Base-by-base conservation (phyloP, 37 sponge, comb jelly and placozoan species). In the Sycon ciliatum region DNA sequence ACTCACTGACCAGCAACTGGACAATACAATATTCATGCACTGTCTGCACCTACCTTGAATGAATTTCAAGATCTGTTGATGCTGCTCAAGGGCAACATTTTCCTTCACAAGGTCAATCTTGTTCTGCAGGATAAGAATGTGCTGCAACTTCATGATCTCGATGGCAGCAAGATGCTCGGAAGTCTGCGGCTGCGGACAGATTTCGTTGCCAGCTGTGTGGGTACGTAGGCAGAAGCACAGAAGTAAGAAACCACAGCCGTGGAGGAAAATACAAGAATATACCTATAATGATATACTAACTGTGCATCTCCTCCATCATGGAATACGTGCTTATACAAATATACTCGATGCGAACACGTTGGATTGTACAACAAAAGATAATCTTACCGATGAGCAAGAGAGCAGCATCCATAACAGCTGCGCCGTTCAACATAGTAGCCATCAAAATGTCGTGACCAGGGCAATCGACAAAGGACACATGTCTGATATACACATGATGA, bases 401-500 rank as follows among this genome's bases (percentile, higher is more conserved):
- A 1, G 97, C 97, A 32, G 97, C 97, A 38, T 95, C 97, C 97
- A 95, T 95, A 22, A 95, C 92, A 76, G 97, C 97, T 39, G 97
- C 97, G 72, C 97, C 97, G 49, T 95, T 95, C 56, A 95, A 35
- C 97, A 95, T 95, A 38, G 97, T 95, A 29, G 97, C 97, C 97
- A 95, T 95, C 80, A 95, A 87, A 57, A 95, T 95, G 69, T 95
- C 97, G 86, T 95, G 97, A 56, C 97, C 97, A 58, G 97, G 97
- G 80, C 97, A 95, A 65, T 95, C 97, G 1, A 95, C 97, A 75
- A 95, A 95, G 36, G 91, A 91, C 38, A 95, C 91, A 68, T 95
- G 97, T 57, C 91, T 83, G 39, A 3, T 31, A n/a, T 9, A 27
- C 18, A 31, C 32, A 68, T 68, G 7, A 23, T 60, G n/a, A n/a